Evolutionary conservation across 2,113 vertebrate genomes (phyloP), one percentile per base, ranked within the genome.

Genomic region (Abramis brama): DNA sequence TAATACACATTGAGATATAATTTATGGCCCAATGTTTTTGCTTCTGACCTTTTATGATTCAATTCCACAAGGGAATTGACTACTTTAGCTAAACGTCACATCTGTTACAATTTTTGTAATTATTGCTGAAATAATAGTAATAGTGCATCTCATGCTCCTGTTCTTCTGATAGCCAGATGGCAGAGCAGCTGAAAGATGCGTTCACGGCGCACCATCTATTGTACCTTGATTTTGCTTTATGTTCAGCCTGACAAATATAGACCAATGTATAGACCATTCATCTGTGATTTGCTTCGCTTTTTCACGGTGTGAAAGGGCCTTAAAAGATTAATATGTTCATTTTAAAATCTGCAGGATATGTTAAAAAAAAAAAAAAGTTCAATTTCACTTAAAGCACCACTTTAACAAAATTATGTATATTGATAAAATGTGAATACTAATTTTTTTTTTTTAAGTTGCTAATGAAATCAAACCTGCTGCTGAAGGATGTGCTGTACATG

Each of bases 401-500:
- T 27, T 64, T 27, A 68, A 50, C 25, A 76, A 77, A 77, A 52
- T 55, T 30, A 55, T 77, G 47, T 55, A 55, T 55, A 55, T 50
- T 79, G 55, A 39, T 55, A 15, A 45, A 50, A 47, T 75, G 12
- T 47, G 39, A 45, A 21, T 27, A 17, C 11, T 19, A 25, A 27
- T 55, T 39, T 33, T 70, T 7, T 70, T 7, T n/a, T 33, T n/a
- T 45, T 19, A 8, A 5, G 17, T 39, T 30, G 75, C 27, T 55
- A 30, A 77, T 55, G 5, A 77, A 77, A 77, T 52, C 91, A 62
- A 86, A 98, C 97, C 97, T 97, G 95, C 92, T 95, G 95, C 92
- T 97, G 96, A 82, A 96, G 93, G 92, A 98, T 94, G 88, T 94
- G 94, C 90, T 94, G 92, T 82, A 98, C 86, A 36, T 94, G 92